phyloP scores from a whole-genome alignment of 2,797 vertebrate genomes.

The Hozukius guyotensis region DNA sequence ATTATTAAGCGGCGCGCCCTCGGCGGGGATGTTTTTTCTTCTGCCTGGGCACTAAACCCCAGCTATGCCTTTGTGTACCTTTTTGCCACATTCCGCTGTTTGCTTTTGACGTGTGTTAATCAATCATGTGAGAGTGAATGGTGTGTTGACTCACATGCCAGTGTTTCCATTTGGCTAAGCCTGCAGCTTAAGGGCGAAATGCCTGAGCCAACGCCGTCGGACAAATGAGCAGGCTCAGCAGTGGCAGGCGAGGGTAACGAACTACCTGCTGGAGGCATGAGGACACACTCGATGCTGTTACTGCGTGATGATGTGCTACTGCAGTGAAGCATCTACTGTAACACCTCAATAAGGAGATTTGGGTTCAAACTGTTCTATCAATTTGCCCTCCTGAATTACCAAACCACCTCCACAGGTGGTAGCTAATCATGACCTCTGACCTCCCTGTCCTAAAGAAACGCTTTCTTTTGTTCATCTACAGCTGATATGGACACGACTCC shows the following conservation, averaged over 20 bases:
- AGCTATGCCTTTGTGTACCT: slow-evolving; percentile 82
- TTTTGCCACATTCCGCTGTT: slow-evolving; percentile 82
- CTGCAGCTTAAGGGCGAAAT: slow-evolving; percentile 75
- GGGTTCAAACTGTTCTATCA: not conserved
- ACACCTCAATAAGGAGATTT: not conserved
- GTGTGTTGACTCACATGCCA: slow-evolving; percentile 81
- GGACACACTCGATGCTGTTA: slow-evolving; percentile 1
- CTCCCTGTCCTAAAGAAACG: not conserved
- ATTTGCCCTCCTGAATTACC: not conserved
- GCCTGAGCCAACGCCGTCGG: slow-evolving; percentile 71
- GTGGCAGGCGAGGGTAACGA: slow-evolving; percentile 52
- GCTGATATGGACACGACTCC: slow-evolving; percentile 12
- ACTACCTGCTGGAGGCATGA: slow-evolving; percentile 55
- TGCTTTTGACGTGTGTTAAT: slow-evolving; percentile 83
- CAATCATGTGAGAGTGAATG: slow-evolving; percentile 82
- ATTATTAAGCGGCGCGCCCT: slow-evolving; percentile 72
- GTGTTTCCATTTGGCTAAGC: slow-evolving; percentile 84
- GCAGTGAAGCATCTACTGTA: not conserved
- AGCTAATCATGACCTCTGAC: not conserved
- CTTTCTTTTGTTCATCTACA: slow-evolving; percentile 18
- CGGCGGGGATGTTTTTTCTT: slow-evolving; percentile 74
- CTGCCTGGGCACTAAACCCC: slow-evolving; percentile 76
- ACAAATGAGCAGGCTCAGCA: slow-evolving; percentile 77
- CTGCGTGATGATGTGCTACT: not conserved
- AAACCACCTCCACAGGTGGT: not conserved